A percentile compares a stretch with the other conserved stretches of the same genome.
phyloP scores from a whole-genome alignment of 2,888 invertebrate genomes.

The Stomorhina lunata region DNA sequence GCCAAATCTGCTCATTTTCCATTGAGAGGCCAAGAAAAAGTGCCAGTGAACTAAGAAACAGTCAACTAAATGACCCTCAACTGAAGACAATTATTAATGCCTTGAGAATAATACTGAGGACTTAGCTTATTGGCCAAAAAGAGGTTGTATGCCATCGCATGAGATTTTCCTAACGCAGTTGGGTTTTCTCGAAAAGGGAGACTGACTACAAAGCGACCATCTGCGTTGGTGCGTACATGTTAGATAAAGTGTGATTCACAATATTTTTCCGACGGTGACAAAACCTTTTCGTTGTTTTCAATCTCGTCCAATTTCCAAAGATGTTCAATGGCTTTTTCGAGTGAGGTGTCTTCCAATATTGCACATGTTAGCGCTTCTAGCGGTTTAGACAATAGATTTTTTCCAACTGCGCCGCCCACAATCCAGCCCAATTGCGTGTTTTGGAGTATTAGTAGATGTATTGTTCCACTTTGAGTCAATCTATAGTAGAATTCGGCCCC shows the following conservation, averaged over 20 bases:
- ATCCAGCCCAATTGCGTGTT: neutral
- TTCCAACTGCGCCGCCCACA: neutral
- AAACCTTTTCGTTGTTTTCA: neutral
- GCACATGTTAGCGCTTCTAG: neutral
- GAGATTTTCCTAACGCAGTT: too few species aligned
- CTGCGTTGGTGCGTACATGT: neutral
- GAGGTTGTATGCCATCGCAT: too few species aligned
- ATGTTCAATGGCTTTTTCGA: neutral
- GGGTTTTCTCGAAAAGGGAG: slow-evolving; percentile 2
- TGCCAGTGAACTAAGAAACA: too few species aligned
- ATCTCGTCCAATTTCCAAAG: slow-evolving; percentile 12
- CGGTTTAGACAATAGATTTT: neutral
- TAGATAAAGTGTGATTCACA: neutral
- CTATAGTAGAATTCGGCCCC: neutral
- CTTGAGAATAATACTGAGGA: too few species aligned
- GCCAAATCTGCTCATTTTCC: too few species aligned
- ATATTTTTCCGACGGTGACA: neutral
- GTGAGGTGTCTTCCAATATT: neutral
- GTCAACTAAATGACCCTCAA: too few species aligned
- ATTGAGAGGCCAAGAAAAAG: too few species aligned
- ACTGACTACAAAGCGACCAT: neutral
- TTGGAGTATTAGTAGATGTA: neutral
- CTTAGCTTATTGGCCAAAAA: too few species aligned
- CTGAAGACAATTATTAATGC: too few species aligned
- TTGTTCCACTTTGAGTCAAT: neutral